Evolutionary conservation across 2,888 invertebrate species (phyloP).

Genomic region (Eristalis pertinax): DNA sequence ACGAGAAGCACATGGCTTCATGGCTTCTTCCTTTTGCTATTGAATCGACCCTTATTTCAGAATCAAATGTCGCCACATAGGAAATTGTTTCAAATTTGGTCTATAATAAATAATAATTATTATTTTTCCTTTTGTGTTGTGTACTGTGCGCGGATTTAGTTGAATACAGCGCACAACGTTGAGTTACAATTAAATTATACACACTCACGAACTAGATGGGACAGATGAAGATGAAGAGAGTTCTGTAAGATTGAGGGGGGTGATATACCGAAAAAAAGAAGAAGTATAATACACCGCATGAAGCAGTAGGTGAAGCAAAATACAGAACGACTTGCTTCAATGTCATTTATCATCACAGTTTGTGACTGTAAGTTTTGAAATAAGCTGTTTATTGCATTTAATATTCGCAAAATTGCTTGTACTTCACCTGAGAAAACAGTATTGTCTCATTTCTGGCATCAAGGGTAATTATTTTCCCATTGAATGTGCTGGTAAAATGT

Average conservation of each 20-base stretch:
- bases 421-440: slow-evolving; percentile 60
- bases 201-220: not conserved
- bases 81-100: slow-evolving; percentile 17
- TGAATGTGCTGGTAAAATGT: slow-evolving; percentile 9
- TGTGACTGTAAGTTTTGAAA: slow-evolving; percentile 52
- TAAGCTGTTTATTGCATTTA: slow-evolving; percentile 56
- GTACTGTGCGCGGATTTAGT: not conserved
- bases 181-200: slow-evolving; percentile 33
- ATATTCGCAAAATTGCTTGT: slow-evolving; percentile 38
- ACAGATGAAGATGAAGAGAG: not conserved
- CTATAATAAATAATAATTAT: slow-evolving; percentile 22
- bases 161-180: slow-evolving; percentile 33
- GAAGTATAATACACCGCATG: too few species aligned
- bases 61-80: slow-evolving; percentile 53
- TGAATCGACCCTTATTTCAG: slow-evolving; percentile 42
- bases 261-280: slow-evolving; percentile 21
- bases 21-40: slow-evolving; percentile 38
- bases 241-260: slow-evolving; percentile 5
- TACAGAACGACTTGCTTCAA: slow-evolving; percentile 49
- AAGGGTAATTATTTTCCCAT: slow-evolving; percentile 67
- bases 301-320: slow-evolving; percentile 13
- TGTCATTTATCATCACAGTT: slow-evolving; percentile 56
- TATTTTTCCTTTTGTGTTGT: not conserved
- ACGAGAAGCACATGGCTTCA: slow-evolving; percentile 60
- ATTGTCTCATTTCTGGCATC: slow-evolving; percentile 41